These are phyloP conservation scores for Dascillus cervinus DNA, from an alignment of 2,888 invertebrate genomes.

Conservation along the genomic window DNA sequence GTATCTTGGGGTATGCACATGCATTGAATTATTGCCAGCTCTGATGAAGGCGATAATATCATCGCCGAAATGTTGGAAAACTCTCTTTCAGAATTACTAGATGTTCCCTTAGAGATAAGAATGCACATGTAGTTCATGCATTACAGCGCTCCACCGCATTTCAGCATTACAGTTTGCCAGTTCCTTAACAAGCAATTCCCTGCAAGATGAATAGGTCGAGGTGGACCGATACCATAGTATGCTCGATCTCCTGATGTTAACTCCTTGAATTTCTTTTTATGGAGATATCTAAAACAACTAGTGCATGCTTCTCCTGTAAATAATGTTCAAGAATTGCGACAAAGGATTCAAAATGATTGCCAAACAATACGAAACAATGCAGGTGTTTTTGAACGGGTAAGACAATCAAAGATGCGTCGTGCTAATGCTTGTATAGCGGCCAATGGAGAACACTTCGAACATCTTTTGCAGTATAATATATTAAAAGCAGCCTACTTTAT, in stretches of 20 bases:
- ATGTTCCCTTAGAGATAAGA: no score
- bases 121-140: no score
- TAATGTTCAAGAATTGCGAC: conserved; percentile 1
- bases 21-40: no score
- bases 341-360: conserved; percentile 1
- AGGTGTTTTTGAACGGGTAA: conserved; percentile 4
- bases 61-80: conserved; percentile 1
- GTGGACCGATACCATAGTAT: conserved; percentile 1
- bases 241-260: conserved; percentile 1
- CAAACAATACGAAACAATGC: no score
- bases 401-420: conserved; percentile 4
- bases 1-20: no score
- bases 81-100: conserved; percentile 1
- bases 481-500: no score
- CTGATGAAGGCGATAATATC: no score
- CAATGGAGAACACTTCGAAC: no score
- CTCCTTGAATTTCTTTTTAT: conserved; percentile 4
- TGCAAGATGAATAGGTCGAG: conserved; percentile 2
- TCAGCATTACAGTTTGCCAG: conserved; percentile 2
- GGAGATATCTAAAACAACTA: not conserved
- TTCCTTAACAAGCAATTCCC: conserved; percentile 1
- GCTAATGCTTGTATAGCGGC: no score
- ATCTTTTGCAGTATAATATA: conserved; percentile 1
- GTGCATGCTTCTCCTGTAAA: not conserved
- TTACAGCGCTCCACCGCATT: no score